Conservation (phyloP, 2,797 vertebrate genomes). For the Antrozous pallidus region DNA sequence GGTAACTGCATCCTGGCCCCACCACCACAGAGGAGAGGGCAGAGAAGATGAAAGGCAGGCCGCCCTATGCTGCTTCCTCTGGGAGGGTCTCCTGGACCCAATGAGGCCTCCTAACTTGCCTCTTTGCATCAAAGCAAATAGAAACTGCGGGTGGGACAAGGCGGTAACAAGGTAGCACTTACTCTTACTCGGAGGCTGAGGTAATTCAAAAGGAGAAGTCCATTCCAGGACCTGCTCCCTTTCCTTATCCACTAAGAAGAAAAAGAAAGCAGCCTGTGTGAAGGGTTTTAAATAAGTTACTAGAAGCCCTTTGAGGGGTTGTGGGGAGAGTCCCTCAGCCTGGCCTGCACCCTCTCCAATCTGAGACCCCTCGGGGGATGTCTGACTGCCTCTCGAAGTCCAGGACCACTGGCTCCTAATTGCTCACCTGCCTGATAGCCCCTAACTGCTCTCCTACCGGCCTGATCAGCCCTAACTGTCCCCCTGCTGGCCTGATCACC, state of each 20-base stretch:
- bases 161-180: background rate
- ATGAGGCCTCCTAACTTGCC: slow-evolving; percentile 16
- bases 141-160: background rate
- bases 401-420: too few relatives aligned
- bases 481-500: too few relatives aligned
- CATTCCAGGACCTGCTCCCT: slow-evolving; percentile 7
- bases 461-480: too few relatives aligned
- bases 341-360: too few relatives aligned
- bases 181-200: background rate
- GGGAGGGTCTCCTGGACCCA: slow-evolving; percentile 3
- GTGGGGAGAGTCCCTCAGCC: too few relatives aligned
- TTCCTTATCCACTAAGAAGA: slow-evolving; percentile 33
- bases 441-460: too few relatives aligned
- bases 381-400: too few relatives aligned
- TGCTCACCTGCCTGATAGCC: too few relatives aligned
- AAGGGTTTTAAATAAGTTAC: background rate
- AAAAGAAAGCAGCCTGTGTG: background rate
- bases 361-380: too few relatives aligned
- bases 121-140: slow-evolving; percentile 36
- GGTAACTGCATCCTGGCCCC: slow-evolving; percentile 3
- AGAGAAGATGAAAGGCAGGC: background rate
- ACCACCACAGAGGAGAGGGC: background rate
- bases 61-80: slow-evolving; percentile 13
- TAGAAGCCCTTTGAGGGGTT: too few relatives aligned
- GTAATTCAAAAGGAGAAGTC: background rate